These are phyloP conservation scores for Scaptodrosophila latifasciaeformis DNA, from an alignment of 2,888 invertebrate genomes.

Conservation along the genomic window DNA sequence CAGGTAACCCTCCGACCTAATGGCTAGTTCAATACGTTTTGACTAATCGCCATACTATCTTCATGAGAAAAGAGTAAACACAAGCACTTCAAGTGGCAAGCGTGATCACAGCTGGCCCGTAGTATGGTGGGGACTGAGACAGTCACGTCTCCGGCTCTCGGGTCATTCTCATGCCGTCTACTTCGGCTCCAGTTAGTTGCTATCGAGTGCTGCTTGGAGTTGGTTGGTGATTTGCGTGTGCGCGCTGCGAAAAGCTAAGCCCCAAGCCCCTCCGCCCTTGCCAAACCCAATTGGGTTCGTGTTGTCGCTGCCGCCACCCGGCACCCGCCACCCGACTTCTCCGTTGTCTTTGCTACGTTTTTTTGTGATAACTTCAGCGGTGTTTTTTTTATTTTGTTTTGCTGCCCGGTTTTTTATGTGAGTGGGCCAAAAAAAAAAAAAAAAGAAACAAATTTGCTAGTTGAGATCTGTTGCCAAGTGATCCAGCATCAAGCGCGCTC, in stretches of 20 bases:
- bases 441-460: not conserved
- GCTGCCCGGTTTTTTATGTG: conserved; percentile 38
- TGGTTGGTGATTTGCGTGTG: conserved; percentile 38
- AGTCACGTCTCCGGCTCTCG: not conserved
- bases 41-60: too few relatives aligned
- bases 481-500: too few relatives aligned
- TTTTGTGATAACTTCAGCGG: conserved; percentile 9
- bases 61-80: too few relatives aligned
- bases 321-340: conserved; percentile 3
- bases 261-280: conserved; percentile 1
- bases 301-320: conserved; percentile 43
- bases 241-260: conserved; percentile 59
- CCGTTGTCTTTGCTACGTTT: conserved; percentile 26
- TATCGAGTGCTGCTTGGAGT: conserved; percentile 61
- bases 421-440: conserved; percentile 33
- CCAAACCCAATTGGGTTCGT: conserved; percentile 31
- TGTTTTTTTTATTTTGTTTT: conserved; percentile 5
- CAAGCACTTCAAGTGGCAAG: too few relatives aligned
- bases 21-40: too few relatives aligned
- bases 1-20: too few relatives aligned
- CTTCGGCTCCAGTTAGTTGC: too few relatives aligned
- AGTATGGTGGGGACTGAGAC: too few relatives aligned
- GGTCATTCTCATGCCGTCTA: conserved; percentile 16
- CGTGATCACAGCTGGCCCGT: too few relatives aligned
- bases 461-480: too few relatives aligned